Percentiles rank a stretch among this genome's conserved stretches.
Conservation (phyloP, 2,113 vertebrate genomes). For the Cavia porcellus region DNA sequence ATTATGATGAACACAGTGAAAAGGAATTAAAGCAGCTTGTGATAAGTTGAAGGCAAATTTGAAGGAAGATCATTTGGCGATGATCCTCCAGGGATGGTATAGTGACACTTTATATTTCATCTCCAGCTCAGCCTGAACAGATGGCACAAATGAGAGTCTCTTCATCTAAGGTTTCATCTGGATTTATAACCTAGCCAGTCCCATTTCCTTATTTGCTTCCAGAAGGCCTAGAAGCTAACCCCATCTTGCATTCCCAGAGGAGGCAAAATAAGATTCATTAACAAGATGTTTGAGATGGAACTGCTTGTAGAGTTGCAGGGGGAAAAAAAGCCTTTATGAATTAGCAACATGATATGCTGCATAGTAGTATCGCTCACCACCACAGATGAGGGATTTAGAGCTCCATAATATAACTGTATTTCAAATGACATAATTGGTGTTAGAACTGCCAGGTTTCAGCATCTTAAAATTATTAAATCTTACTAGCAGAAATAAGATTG, state of each 20-base stretch:
- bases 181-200: constrained; percentile 66
- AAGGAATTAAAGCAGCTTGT: constrained; percentile 34
- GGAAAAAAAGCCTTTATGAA: background rate
- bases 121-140: constrained; percentile 69
- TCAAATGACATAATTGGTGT: constrained; percentile 24
- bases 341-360: background rate
- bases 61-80: constrained; percentile 60
- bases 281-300: constrained; percentile 29
- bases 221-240: constrained; percentile 58
- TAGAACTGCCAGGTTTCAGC: background rate
- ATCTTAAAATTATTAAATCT: constrained; percentile 6
- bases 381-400: background rate
- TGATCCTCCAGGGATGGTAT: constrained; percentile 36
- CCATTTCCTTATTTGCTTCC: constrained; percentile 60
- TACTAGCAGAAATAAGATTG: background rate
- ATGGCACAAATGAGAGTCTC: constrained; percentile 62
- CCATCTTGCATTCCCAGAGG: constrained; percentile 60
- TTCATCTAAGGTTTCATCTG: constrained; percentile 64
- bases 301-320: constrained; percentile 35
- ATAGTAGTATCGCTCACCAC: background rate
- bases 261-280: constrained; percentile 57
- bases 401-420: background rate
- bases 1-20: background rate
- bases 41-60: constrained; percentile 51
- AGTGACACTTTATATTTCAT: constrained; percentile 70